Evolutionary conservation across 2,888 invertebrate species (phyloP), one percentile per base, ranked within the genome.

Genomic region (Periphyllus acericola): DNA sequence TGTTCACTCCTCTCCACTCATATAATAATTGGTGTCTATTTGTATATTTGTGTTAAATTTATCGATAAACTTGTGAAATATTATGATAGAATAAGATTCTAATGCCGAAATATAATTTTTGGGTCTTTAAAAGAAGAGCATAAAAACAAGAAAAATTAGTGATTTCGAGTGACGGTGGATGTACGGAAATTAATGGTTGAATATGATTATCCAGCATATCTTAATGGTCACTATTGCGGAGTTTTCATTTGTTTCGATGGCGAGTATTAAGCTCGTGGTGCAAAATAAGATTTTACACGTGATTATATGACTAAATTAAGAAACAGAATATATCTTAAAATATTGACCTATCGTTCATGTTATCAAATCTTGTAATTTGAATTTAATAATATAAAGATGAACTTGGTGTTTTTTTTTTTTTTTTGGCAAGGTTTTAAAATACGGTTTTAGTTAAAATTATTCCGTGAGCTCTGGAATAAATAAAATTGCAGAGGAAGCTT

Each of bases 11-110:
- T 0, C 95, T 99, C n/a, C 99, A 99, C 92, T 93, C 99, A 84
- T 96, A 96, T 17, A 95, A 98, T 90, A 99, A 99, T 92, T 99
- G 99, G 99, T 98, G 98, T 92, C 94, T 99, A n/a, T n/a, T n/a
- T n/a, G n/a, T n/a, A n/a, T 93, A 95, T 96, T 36, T 94, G 97
- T 34, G 94, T 98, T 0, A 96, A 98, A 92, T 94, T 99, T 90
- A 93, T 94, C 74, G 92, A 94, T 83, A 95, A 95, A 91, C 92
- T 92, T 0, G 94, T 99, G 3, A 92, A 92, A 72, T 99, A 98
- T 92, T 97, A 96, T 90, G 99, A 99, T 92, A 98, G 95, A 1
- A 93, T 93, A 72, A 98, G 99, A 92, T 92, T 93, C 75, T 92
- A 92, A 83, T 96, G 97, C 91, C 92, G 97, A 6, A 92, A 90